These are phyloP conservation scores for Gallinago stenura DNA, from an alignment of 2,797 vertebrate species.

Conservation along the genomic window DNA sequence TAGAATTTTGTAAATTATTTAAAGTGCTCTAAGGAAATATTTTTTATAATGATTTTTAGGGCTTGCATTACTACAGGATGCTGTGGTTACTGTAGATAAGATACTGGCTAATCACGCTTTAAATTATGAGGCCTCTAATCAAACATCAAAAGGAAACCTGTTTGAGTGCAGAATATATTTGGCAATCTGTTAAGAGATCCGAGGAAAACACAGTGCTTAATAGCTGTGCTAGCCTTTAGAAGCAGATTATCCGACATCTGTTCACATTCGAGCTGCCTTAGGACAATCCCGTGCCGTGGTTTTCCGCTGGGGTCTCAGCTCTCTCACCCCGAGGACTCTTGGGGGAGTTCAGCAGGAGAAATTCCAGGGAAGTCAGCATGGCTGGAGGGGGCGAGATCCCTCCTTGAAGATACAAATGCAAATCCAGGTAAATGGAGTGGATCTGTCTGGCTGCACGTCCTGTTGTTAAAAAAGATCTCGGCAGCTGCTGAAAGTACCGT, in stretches of 20 bases:
- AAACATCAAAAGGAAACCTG: background rate
- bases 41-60: slow-evolving; percentile 71
- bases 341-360: background rate
- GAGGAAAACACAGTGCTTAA: background rate
- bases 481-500: background rate
- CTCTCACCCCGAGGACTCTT: background rate
- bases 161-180: background rate
- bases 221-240: background rate
- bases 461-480: background rate
- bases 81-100: slow-evolving; percentile 27
- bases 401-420: background rate
- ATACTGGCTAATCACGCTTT: background rate
- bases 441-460: background rate
- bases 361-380: background rate
- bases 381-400: background rate
- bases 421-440: background rate
- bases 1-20: slow-evolving; percentile 80
- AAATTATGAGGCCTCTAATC: slow-evolving; percentile 49
- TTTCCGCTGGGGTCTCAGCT: background rate
- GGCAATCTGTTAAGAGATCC: background rate
- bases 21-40: slow-evolving; percentile 73
- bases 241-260: background rate
- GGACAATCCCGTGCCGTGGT: background rate
- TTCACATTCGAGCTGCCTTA: background rate
- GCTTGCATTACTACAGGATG: background rate